Conservation (phyloP, 2,797 vertebrate genomes). For the Gastrophryne carolinensis region DNA sequence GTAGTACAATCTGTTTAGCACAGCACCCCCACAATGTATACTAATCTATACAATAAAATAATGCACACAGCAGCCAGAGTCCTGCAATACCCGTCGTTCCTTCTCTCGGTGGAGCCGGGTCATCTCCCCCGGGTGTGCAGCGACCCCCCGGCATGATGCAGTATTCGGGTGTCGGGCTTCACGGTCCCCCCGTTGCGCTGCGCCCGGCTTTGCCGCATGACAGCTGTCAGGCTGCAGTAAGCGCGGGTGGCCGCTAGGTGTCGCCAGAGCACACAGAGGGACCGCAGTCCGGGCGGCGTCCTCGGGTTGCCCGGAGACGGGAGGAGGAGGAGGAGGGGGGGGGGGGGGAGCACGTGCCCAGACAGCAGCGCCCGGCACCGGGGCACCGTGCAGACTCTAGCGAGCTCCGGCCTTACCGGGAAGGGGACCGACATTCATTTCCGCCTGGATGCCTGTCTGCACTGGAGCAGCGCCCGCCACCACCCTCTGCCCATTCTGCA, state of each 20-base stretch:
- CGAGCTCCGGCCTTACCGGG: not conserved
- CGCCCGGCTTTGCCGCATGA: not conserved
- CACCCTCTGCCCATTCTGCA: not conserved
- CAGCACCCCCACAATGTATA: no score
- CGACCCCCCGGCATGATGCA: no score
- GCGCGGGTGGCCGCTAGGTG: not conserved
- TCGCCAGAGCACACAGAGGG: not conserved
- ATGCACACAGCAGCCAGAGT: no score
- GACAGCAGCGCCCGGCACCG: conserved; percentile 14
- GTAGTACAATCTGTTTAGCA: no score
- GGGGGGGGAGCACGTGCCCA: conserved; percentile 39
- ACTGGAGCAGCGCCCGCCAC: not conserved
- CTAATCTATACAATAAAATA: no score
- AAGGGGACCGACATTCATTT: not conserved
- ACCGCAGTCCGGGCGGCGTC: conserved; percentile 20
- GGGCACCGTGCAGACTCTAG: not conserved
- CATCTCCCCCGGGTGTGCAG: no score
- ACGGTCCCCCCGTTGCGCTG: not conserved
- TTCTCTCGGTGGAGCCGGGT: no score
- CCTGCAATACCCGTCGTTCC: no score
- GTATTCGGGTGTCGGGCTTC: no score
- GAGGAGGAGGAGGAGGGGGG: conserved; percentile 8
- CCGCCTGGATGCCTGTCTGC: not conserved
- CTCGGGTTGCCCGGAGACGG: conserved; percentile 42
- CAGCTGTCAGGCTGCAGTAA: not conserved